phyloP scores from a whole-genome alignment of 2,888 invertebrate genomes.

The Volucella bombylans region DNA sequence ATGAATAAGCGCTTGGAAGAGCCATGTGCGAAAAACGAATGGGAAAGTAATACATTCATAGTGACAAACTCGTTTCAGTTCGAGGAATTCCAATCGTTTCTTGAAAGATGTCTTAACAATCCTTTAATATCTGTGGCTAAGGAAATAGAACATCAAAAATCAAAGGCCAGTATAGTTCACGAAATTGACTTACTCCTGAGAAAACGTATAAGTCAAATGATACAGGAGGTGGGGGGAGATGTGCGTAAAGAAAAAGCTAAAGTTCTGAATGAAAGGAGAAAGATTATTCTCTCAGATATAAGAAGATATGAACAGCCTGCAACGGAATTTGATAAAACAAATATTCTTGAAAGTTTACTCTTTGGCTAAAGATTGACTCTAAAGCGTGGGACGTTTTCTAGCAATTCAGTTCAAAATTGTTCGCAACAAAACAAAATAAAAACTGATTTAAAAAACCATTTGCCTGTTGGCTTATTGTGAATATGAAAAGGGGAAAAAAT shows the following conservation, averaged over 20 bases:
- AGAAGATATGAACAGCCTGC: conserved; percentile 13
- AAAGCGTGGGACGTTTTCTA: too few relatives aligned
- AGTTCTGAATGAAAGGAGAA: conserved; percentile 77
- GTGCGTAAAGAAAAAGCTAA: conserved; percentile 66
- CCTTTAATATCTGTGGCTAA: conserved; percentile 28
- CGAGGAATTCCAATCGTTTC: conserved; percentile 28
- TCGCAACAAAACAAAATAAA: too few relatives aligned
- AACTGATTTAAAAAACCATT: too few relatives aligned
- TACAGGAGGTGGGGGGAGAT: conserved; percentile 12
- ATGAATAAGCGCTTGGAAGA: conserved; percentile 78
- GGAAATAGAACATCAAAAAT: neutral
- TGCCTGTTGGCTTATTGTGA: too few relatives aligned
- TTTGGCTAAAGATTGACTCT: neutral
- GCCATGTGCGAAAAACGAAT: conserved; percentile 72
- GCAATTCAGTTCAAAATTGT: too few relatives aligned
- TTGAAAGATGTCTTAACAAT: conserved; percentile 34
- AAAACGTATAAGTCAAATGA: conserved; percentile 74
- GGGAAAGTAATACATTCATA: conserved; percentile 54
- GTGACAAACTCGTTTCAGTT: neutral
- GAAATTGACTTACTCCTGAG: conserved; percentile 75
- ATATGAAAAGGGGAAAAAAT: too few relatives aligned
- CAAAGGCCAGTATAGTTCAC: conserved; percentile 18
- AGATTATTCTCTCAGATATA: conserved; percentile 75
- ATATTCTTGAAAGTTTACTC: conserved; percentile 20
- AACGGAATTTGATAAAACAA: neutral